A percentile compares a stretch with the other conserved stretches of the same genome.
phyloP scores from a whole-genome alignment of 2,888 invertebrate species.

The Morinoia aosen region DNA sequence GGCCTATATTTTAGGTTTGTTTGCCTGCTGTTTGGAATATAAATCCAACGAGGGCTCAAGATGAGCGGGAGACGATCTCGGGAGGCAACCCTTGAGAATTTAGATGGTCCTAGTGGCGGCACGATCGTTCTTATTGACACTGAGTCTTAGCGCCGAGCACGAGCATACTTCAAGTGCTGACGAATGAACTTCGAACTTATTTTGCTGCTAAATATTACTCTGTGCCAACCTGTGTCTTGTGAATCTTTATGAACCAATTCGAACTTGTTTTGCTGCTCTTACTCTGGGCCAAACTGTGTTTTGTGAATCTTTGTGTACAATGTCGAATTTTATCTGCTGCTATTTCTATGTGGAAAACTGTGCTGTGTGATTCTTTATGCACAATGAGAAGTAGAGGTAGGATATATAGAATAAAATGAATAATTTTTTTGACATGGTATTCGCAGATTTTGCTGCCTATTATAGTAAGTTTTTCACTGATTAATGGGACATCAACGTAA shows the following conservation, averaged over 20 bases:
- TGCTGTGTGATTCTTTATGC: too few species aligned
- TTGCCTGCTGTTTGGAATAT: conserved; percentile 48
- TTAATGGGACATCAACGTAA: neutral
- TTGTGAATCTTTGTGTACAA: too few species aligned
- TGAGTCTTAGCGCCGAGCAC: neutral
- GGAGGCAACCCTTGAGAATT: conserved; percentile 35
- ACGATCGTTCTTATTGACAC: conserved; percentile 21
- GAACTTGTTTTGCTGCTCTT: neutral
- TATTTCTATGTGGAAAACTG: too few species aligned
- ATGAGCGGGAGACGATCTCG: conserved; percentile 37
- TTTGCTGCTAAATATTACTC: neutral
- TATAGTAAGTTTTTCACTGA: neutral
- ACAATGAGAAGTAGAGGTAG: too few species aligned
- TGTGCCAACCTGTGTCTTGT: neutral
- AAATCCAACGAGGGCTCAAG: conserved; percentile 42
- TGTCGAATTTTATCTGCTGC: too few species aligned
- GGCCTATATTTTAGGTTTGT: conserved; percentile 42
- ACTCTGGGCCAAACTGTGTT: too few species aligned
- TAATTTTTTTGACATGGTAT: too few species aligned
- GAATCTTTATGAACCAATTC: neutral
- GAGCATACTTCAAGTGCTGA: neutral
- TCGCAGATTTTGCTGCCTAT: too few species aligned
- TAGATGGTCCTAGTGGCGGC: neutral
- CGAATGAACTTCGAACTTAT: neutral
- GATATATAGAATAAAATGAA: too few species aligned